phyloP scores from a whole-genome alignment of 1,140 invertebrate species.

The Eriosoma lanigerum region DNA sequence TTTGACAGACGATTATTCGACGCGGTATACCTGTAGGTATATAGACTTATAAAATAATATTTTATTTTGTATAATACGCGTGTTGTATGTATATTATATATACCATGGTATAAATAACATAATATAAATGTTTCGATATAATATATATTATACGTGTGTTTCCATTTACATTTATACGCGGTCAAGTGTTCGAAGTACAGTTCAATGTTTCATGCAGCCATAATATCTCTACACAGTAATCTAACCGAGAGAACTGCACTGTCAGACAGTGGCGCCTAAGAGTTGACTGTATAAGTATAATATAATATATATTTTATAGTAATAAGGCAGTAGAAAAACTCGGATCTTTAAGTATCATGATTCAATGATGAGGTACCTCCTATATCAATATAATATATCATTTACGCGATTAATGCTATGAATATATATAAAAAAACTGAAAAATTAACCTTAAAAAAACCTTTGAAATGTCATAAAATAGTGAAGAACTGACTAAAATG shows the following conservation, averaged over 20 bases:
- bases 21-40: too few species aligned
- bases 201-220: slow-evolving; percentile 25
- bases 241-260: slow-evolving; percentile 26
- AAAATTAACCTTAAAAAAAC: too few species aligned
- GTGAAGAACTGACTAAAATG: too few species aligned
- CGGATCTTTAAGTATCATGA: slow-evolving; percentile 5
- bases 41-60: too few species aligned
- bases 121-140: background rate
- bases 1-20: slow-evolving; percentile 23
- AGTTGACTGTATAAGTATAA: background rate
- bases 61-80: too few species aligned
- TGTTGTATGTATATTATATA: too few species aligned
- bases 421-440: background rate
- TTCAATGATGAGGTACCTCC: background rate
- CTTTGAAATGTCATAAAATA: too few species aligned
- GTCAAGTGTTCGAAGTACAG: slow-evolving; percentile 37
- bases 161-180: slow-evolving; percentile 13
- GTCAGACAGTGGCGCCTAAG: slow-evolving; percentile 43
- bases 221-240: slow-evolving; percentile 25
- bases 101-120: background rate
- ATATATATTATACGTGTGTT: slow-evolving; percentile 29
- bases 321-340: slow-evolving; percentile 7
- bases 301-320: slow-evolving; percentile 7
- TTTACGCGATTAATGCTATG: background rate
- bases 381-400: background rate